A percentile compares a stretch with the other conserved stretches of the same genome.
These are phyloP conservation scores for Tholera decimalis DNA, from an alignment of 2,888 invertebrate genomes.

Conservation along the genomic window DNA sequence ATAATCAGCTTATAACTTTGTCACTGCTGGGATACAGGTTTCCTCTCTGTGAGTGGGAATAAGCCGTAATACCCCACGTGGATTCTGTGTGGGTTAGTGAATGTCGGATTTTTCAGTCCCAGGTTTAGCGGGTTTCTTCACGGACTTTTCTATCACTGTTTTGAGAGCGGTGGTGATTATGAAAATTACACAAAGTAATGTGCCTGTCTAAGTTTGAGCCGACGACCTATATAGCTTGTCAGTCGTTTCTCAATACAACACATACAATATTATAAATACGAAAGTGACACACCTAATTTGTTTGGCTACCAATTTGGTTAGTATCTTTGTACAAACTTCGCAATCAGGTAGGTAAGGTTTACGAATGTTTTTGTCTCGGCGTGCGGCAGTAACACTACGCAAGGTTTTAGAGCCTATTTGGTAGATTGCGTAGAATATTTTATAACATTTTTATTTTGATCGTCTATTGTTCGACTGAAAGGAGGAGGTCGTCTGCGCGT, in stretches of 20 bases:
- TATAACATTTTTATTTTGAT: constrained; percentile 21
- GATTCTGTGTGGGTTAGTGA: too few species aligned
- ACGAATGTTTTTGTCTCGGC: neutral
- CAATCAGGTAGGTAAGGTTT: neutral
- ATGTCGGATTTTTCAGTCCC: too few species aligned
- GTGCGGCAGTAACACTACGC: neutral
- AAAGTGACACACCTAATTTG: neutral
- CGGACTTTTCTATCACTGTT: too few species aligned
- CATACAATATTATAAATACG: constrained; percentile 6
- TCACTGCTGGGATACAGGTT: too few species aligned
- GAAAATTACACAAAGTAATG: too few species aligned
- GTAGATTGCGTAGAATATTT: constrained; percentile 24
- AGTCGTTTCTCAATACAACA: constrained; percentile 2
- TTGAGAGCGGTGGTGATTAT: too few species aligned
- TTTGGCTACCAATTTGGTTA: constrained; percentile 24
- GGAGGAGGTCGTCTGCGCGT: constrained; percentile 1
- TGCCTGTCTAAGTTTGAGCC: too few species aligned
- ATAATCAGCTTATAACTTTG: too few species aligned
- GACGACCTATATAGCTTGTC: too few species aligned
- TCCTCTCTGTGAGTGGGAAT: too few species aligned
- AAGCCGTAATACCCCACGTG: too few species aligned
- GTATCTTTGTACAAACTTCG: neutral
- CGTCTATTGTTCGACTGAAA: constrained; percentile 6
- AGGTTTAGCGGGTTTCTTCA: too few species aligned
- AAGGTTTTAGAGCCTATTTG: neutral